phyloP scores from a whole-genome alignment of 2,888 invertebrate genomes.

The Heteropelma amictum region DNA sequence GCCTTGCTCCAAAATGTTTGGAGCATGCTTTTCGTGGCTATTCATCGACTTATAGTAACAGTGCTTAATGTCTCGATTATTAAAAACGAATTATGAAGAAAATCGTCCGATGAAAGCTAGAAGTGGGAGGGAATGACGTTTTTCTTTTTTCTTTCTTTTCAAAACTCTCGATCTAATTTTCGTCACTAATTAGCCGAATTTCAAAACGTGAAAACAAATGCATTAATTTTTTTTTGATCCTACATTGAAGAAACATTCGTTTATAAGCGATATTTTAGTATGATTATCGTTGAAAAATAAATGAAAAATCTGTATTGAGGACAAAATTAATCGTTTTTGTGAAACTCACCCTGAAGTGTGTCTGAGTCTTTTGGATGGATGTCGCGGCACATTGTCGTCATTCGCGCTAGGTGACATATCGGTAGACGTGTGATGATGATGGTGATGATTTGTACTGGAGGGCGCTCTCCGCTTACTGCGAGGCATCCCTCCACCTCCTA shows the following conservation, averaged over 20 bases:
- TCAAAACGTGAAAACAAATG: neutral
- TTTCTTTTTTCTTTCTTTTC: too few relatives aligned
- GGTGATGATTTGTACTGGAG: constrained; percentile 73
- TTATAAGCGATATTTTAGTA: neutral
- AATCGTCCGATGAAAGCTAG: neutral
- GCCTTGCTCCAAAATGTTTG: neutral
- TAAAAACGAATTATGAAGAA: neutral
- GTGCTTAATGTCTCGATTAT: neutral
- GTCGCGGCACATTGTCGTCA: constrained; percentile 73
- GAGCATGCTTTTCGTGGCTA: neutral
- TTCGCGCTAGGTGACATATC: constrained; percentile 76
- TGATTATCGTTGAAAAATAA: neutral
- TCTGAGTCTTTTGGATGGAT: constrained; percentile 75
- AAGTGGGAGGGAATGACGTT: neutral
- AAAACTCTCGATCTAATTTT: too few relatives aligned
- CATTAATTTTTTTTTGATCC: neutral
- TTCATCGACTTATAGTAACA: neutral
- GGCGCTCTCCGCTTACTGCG: constrained; percentile 77
- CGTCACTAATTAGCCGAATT: too few relatives aligned
- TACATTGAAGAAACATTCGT: neutral
- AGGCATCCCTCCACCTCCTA: constrained; percentile 76
- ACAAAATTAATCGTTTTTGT: neutral
- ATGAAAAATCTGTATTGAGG: neutral
- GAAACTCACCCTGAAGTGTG: constrained; percentile 73
- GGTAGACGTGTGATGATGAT: constrained; percentile 70